Base-by-base conservation (phyloP, 2,113 vertebrate species). In the Stegostoma tigrinum region DNA sequence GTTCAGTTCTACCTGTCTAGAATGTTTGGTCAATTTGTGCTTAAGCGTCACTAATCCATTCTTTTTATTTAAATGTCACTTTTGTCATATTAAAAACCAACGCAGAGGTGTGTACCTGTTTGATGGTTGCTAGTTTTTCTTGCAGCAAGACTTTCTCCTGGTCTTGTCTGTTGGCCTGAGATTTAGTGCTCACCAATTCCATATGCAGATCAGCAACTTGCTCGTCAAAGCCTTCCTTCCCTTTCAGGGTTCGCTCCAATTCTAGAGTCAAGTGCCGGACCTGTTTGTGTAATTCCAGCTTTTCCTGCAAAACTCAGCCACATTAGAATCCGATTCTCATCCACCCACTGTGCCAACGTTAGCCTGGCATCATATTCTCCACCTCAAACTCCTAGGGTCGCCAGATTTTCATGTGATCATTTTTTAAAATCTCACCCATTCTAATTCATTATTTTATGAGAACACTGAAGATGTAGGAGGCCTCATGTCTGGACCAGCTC, bases 241-340 rank as follows among this genome's bases (percentile, higher is more conserved):
- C 96, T 66, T 94, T 95, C 95, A 96, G 96, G 0, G 95, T 96
- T n/a, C 95, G 94, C 3, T 97, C 96, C 86, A 97, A 95, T 96
- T 97, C 97, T 95, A 96, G 80, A 34, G 96, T 96, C 85, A 97
- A 96, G 23, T 96, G 94, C 96, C 97, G 96, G 15, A 96, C 96
- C 75, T 89, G 96, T 95, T 97, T 96, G 55, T 97, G 96, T 61
- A 97, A 96, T 19, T 96, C 96, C 89, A 96, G 96, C 67, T 97
- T 97, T 89, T 97, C 97, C 97, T 98, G 78, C 17, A 96, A 68
- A 21, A 2, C 23, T 55, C 52, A 89, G 86, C 27, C 89, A 17
- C 19, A 7, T 55, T 17, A 38, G 89, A 91, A 34, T 21, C 7
- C 48, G 30, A 52, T 24, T 7, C 21, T 52, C 42, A 5, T 8